Base-by-base conservation (phyloP, 2,888 invertebrate species). In the Boloria euphrosyne region DNA sequence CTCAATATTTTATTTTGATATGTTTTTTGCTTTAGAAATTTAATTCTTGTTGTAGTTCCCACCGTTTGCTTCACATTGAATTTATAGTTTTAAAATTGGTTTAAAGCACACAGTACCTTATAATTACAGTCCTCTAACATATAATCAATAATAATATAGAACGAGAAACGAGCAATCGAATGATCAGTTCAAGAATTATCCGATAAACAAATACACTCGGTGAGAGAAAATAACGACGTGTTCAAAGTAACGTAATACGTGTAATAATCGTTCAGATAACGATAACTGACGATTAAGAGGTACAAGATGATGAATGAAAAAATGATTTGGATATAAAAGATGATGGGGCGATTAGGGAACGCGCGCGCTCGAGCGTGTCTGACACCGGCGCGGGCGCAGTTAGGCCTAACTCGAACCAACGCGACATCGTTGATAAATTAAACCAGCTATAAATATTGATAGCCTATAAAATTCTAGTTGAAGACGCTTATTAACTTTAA, bases 261-360 rank as follows among this genome's bases (percentile, higher is more conserved):
- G 84, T 87, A 87, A 89, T 90, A 89, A 89, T 88, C 82, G 82
- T 84, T 80, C 82, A 81, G 82, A 88, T 88, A 85, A 72, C 82
- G 83, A 86, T 84, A 86, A 78, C 83, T 81, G 86, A 86, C 85
- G 89, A 89, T 90, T 88, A 87, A 86, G 76, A 72, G 76, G 74
- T 80, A 83, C 78, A 80, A 75, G 82, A 84, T 87, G 87, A 89
- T 90, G 87, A 90, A 91, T 89, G 87, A 86, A 89, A 86, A 83
- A 85, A 85, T 86, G 84, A 87, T 89, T 87, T 83, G 75, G 85
- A 84, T 89, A 85, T 86, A 87, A 85, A 81, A 82, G 82, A 86
- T 83, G 84, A 84, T 85, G 75, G 80, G 80, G 80, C 85, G 85
- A 90, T 89, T 89, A 86, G 78, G 80, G 75, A 75, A 73, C 73